These are phyloP conservation scores for Hozukius guyotensis DNA, from an alignment of 2,797 vertebrate genomes.

Conservation along the genomic window DNA sequence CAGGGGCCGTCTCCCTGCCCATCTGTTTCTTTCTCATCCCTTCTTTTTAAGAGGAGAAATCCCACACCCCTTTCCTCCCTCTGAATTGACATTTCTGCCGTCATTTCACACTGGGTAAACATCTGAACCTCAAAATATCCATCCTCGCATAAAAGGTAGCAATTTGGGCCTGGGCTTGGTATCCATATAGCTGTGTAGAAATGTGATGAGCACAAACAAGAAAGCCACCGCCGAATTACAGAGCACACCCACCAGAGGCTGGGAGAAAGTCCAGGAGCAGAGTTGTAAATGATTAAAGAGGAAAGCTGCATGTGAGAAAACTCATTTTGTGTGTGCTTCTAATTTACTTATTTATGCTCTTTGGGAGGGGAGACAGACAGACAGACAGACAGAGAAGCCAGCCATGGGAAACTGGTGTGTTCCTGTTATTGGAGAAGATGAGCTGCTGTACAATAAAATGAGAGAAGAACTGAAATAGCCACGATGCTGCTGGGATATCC, in stretches of 20 bases:
- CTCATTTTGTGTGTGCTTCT: slow-evolving; percentile 37
- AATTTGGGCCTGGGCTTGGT: slow-evolving; percentile 56
- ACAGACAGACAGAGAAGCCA: neutral
- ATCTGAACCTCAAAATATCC: slow-evolving; percentile 58
- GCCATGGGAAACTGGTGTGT: neutral
- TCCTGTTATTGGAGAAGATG: slow-evolving; percentile 27
- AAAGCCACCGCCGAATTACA: slow-evolving; percentile 64
- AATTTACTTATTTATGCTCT: slow-evolving; percentile 43
- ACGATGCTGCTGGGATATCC: slow-evolving; percentile 42
- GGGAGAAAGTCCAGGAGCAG: slow-evolving; percentile 43
- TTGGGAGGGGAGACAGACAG: neutral
- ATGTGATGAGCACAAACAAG: slow-evolving; percentile 69
- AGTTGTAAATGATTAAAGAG: slow-evolving; percentile 67
- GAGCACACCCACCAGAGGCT: slow-evolving; percentile 39
- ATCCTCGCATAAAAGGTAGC: slow-evolving; percentile 44
- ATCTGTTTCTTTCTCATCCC: slow-evolving; percentile 71
- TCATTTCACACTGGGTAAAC: slow-evolving; percentile 52
- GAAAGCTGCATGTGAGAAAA: slow-evolving; percentile 44
- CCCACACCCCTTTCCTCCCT: slow-evolving; percentile 35
- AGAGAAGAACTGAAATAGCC: slow-evolving; percentile 32
- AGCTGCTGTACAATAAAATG: slow-evolving; percentile 33
- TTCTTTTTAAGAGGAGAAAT: slow-evolving; percentile 27
- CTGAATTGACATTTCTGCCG: slow-evolving; percentile 27
- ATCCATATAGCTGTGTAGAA: slow-evolving; percentile 51
- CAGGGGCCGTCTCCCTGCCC: slow-evolving; percentile 65